These are phyloP conservation scores for Phoeniculus purpureus DNA, from an alignment of 2,797 vertebrate genomes.

Conservation along the genomic window DNA sequence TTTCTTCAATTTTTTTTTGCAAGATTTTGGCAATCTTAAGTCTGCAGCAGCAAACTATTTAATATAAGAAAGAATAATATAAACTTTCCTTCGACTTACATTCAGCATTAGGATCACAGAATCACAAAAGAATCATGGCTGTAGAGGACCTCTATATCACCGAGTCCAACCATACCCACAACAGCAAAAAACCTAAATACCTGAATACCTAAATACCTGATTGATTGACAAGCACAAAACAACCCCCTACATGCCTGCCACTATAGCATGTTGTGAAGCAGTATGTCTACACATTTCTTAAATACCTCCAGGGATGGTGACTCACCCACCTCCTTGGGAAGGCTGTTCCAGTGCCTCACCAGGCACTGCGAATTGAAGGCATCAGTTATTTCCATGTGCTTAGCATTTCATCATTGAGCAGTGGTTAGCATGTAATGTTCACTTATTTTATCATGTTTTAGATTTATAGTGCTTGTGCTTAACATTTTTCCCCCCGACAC, in stretches of 20 bases:
- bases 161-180: too few relatives aligned
- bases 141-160: too few relatives aligned
- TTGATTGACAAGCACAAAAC: too few relatives aligned
- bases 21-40: neutral
- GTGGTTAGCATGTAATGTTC: neutral
- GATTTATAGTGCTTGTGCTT: neutral
- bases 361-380: neutral
- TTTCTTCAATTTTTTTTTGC: neutral
- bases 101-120: neutral
- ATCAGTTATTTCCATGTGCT: neutral
- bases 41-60: neutral
- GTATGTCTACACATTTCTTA: too few relatives aligned
- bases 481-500: neutral
- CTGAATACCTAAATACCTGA: too few relatives aligned
- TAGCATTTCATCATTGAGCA: neutral
- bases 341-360: too few relatives aligned
- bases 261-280: too few relatives aligned
- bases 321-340: too few relatives aligned
- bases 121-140: too few relatives aligned
- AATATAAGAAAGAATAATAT: neutral
- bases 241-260: too few relatives aligned
- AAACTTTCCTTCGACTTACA: neutral
- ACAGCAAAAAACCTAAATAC: too few relatives aligned
- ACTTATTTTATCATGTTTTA: neutral
- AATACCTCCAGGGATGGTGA: too few relatives aligned